Base-by-base conservation (phyloP, 2,113 vertebrate genomes). In the Clarias gariepinus region DNA sequence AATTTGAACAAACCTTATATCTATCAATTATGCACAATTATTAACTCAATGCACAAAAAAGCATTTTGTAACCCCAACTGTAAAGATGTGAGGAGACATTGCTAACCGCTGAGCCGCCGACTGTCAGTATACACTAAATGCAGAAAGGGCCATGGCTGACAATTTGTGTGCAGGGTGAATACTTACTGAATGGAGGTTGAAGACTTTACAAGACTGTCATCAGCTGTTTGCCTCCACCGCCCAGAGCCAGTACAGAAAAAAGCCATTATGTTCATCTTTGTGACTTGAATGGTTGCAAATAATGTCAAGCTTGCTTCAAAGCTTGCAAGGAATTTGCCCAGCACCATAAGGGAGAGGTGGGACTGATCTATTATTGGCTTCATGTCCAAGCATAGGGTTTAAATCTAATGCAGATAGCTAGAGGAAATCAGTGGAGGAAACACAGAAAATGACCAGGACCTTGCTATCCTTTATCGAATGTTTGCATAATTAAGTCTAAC, bases 401-500 rank as follows among this genome's bases (percentile, higher is more conserved):
- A 61, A 81, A 81, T 77, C 52, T 55, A 77, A 77, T 77, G 47
- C 74, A n/a, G 23, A 1, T 5, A 52, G 23, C 41, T 52, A 76
- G 53, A 81, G 78, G 30, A 79, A 79, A 9, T 18, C n/a, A 30
- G 53, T 57, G n/a, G 16, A 30, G 15, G 33, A 80, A 60, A 23
- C 1, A 4, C 18, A 55, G 52, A 78, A 78, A 55, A 78, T 55
- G 15, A 18, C 78, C 78, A 61, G 19, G 18, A 81, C 57, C 57
- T 28, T 82, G 23, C 52, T 52, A 52, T 82, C 41, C 25, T 28
- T 66, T 28, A 81, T 82, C 36, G 3, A 66, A 53, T 66, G 41
- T 61, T 61, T 81, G 36, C 61, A 82, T 66, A 81, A 64, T 81
- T 12, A 64, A 21, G 21, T 41, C 58, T 25, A 81, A 61, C 19